These are phyloP conservation scores for Orbicella faveolata DNA, from an alignment of 64 coral and sea anemone species.

Conservation along the genomic window DNA sequence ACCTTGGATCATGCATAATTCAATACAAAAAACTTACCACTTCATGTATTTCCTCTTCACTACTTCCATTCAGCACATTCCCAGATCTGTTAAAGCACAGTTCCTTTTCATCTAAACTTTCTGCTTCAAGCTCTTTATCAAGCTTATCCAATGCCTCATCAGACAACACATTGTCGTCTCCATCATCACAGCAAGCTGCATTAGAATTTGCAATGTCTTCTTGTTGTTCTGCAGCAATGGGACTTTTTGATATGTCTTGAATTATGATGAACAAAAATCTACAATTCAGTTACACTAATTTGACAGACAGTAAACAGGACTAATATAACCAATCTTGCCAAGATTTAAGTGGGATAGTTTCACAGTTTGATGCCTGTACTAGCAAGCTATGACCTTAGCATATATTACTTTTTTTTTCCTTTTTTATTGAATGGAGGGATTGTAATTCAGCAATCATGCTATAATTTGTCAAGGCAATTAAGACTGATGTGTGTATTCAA, in stretches of 20 bases:
- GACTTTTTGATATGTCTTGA: neutral
- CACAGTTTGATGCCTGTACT: too few relatives aligned
- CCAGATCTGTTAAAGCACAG: neutral
- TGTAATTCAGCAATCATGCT: too few relatives aligned
- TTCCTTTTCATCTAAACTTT: neutral
- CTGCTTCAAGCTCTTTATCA: constrained; percentile 32
- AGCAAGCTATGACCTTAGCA: too few relatives aligned
- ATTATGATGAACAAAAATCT: neutral
- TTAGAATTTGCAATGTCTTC: neutral
- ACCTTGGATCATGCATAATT: too few relatives aligned
- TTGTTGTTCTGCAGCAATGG: neutral
- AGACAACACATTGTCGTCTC: constrained; percentile 8
- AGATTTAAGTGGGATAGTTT: too few relatives aligned
- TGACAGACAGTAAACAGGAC: neutral
- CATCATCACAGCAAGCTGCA: neutral
- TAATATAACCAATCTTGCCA: too few relatives aligned
- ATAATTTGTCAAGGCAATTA: too few relatives aligned
- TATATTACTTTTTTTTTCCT: too few relatives aligned
- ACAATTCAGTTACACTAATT: neutral
- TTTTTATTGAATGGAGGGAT: too few relatives aligned
- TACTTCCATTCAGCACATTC: neutral
- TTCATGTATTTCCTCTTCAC: neutral
- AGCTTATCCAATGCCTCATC: constrained; percentile 43
- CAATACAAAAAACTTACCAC: neutral
- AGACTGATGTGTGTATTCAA: too few relatives aligned